These are phyloP conservation scores for Drosophila vallismaia DNA, from an alignment of 2,888 invertebrate genomes.

Conservation along the genomic window DNA sequence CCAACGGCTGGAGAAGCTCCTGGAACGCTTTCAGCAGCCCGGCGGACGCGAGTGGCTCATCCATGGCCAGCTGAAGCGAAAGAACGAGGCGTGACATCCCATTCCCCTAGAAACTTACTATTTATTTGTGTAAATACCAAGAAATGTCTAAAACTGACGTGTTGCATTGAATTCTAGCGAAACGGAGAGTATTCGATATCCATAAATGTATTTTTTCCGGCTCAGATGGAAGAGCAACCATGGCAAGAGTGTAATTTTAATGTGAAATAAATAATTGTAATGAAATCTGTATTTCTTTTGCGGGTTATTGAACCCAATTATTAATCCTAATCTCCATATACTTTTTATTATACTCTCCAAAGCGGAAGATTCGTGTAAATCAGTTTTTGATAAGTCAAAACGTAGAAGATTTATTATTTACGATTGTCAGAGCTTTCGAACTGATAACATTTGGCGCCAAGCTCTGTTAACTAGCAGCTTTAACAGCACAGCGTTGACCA, in stretches of 20 bases:
- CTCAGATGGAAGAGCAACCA: background rate
- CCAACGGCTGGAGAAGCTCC: slow-evolving; percentile 58
- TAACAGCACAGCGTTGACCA: background rate
- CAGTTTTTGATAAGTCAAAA: background rate
- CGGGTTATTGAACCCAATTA: too few species aligned
- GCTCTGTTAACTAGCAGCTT: background rate
- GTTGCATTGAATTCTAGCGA: background rate
- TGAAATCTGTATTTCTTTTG: background rate
- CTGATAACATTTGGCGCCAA: slow-evolving; percentile 3
- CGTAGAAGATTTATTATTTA: background rate
- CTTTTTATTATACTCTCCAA: background rate
- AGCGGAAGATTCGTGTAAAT: slow-evolving; percentile 10
- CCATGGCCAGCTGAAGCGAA: slow-evolving; percentile 32
- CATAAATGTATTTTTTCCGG: background rate
- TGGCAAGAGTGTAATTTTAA: background rate
- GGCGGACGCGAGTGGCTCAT: slow-evolving; percentile 74
- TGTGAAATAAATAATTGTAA: background rate
- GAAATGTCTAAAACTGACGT: background rate
- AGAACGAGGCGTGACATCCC: slow-evolving; percentile 19
- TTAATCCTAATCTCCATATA: too few species aligned
- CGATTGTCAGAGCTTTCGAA: background rate
- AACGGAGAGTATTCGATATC: background rate
- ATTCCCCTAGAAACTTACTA: slow-evolving; percentile 1
- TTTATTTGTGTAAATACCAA: slow-evolving; percentile 14
- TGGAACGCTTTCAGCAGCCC: slow-evolving; percentile 45